Conservation (phyloP, 1,140 invertebrate genomes). For the Drosophila funebris region DNA sequence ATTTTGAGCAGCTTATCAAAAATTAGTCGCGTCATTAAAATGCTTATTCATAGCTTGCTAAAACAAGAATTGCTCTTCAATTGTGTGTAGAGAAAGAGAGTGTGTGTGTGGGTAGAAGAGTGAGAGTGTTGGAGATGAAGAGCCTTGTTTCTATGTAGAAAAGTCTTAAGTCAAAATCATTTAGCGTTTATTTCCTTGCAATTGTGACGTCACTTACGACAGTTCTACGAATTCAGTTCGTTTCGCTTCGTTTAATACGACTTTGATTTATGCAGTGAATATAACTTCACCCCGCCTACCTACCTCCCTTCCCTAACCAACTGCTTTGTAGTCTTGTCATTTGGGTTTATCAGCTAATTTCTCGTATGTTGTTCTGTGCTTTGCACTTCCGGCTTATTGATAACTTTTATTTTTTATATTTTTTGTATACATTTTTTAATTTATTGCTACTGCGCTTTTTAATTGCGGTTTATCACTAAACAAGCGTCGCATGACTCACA, state of each 20-base stretch:
- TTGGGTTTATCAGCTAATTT: conserved; percentile 41
- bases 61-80: conserved; percentile 5
- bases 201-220: conserved; percentile 38
- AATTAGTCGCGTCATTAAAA: conserved; percentile 38
- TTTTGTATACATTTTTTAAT: conserved; percentile 9
- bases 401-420: conserved; percentile 14
- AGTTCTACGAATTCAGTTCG: conserved; percentile 42
- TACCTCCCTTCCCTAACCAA: too few species aligned
- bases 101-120: too few species aligned
- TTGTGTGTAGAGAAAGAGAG: not conserved
- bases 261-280: conserved; percentile 40
- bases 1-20: conserved; percentile 47
- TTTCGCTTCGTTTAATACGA: conserved; percentile 33
- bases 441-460: conserved; percentile 33
- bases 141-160: conserved; percentile 11
- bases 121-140: not conserved
- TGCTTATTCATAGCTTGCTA: conserved; percentile 50
- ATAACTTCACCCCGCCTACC: not conserved
- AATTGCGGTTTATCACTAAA: conserved; percentile 22
- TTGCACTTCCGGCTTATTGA: conserved; percentile 46
- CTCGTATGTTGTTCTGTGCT: conserved; percentile 27
- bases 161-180: conserved; percentile 17
- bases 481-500: not conserved
- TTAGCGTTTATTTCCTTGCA: conserved; percentile 17
- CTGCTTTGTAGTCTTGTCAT: conserved; percentile 2